phyloP scores from a whole-genome alignment of 2,888 invertebrate species.

The Philereme vetulata region DNA sequence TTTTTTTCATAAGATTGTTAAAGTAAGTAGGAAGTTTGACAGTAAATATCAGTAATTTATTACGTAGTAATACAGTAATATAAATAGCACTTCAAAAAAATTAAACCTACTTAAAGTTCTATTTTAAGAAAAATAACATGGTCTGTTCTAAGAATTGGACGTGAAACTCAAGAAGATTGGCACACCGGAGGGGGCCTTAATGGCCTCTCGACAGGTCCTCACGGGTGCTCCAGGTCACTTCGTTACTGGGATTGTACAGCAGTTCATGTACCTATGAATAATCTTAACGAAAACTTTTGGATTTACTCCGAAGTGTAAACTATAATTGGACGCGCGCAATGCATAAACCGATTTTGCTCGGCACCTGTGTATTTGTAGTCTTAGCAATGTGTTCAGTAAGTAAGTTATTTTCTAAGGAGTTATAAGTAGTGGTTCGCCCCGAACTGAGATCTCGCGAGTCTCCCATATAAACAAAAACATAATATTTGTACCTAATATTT shows the following conservation, averaged over 20 bases:
- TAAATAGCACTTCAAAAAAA: not conserved
- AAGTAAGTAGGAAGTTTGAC: too few species aligned
- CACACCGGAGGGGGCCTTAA: slow-evolving; percentile 75
- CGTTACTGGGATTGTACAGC: slow-evolving; percentile 77
- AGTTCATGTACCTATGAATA: slow-evolving; percentile 69
- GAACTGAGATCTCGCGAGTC: too few species aligned
- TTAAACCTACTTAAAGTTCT: not conserved
- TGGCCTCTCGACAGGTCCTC: slow-evolving; percentile 78
- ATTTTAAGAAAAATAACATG: slow-evolving; percentile 54
- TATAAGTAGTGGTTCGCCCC: too few species aligned
- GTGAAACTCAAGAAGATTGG: slow-evolving; percentile 77
- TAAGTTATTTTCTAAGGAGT: too few species aligned
- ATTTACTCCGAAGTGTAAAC: slow-evolving; percentile 45
- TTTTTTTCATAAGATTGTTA: not conserved
- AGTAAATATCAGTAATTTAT: too few species aligned
- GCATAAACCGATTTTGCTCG: slow-evolving; percentile 30
- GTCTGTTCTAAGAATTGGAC: slow-evolving; percentile 66
- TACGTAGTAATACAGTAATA: too few species aligned
- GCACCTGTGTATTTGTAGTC: not conserved
- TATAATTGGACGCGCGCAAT: slow-evolving; percentile 42
- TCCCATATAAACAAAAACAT: too few species aligned
- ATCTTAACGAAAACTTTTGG: slow-evolving; percentile 58
- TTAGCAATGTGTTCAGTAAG: too few species aligned
- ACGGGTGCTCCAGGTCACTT: slow-evolving; percentile 78
- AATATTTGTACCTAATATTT: too few species aligned